Percentiles rank a stretch among this genome's conserved stretches.
Conservation (phyloP, 1,140 invertebrate species). For the Drosophila novamexicana region DNA sequence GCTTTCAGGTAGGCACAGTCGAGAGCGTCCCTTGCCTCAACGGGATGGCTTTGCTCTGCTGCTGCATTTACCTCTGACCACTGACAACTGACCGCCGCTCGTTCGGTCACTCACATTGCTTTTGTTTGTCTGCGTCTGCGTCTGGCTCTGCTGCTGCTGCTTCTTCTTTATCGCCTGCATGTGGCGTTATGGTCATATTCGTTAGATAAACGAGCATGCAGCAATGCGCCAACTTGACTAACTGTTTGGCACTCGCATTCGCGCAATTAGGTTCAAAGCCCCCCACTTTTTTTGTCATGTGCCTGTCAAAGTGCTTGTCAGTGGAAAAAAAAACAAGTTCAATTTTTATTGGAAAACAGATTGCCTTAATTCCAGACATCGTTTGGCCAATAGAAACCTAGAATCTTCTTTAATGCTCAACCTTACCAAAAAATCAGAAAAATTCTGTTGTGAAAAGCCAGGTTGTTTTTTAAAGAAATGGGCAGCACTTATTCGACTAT, state of each 20-base stretch:
- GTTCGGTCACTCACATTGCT: constrained; percentile 38
- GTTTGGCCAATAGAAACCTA: too few species aligned
- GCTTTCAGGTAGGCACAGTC: constrained; percentile 1
- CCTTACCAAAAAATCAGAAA: too few species aligned
- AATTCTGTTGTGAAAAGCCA: too few species aligned
- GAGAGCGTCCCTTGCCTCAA: neutral
- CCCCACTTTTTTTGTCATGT: neutral
- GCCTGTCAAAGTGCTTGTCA: constrained; percentile 1
- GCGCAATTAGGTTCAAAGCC: constrained; percentile 7
- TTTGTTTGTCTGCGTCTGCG: constrained; percentile 11
- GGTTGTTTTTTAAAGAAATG: too few species aligned
- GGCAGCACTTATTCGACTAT: too few species aligned
- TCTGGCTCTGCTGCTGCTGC: neutral
- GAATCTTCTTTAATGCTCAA: too few species aligned
- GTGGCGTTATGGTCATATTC: constrained; percentile 19
- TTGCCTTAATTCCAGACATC: neutral
- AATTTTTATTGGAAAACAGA: neutral
- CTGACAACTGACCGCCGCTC: constrained; percentile 20
- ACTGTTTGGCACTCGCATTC: constrained; percentile 19
- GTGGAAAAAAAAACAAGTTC: neutral
- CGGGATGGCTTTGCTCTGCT: neutral
- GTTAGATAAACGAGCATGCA: constrained; percentile 33
- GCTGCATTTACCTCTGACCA: constrained; percentile 17
- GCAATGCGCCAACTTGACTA: constrained; percentile 27
- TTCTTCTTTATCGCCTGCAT: neutral